Conservation (phyloP, 1,140 invertebrate genomes). For the Drosophila murphyi region DNA sequence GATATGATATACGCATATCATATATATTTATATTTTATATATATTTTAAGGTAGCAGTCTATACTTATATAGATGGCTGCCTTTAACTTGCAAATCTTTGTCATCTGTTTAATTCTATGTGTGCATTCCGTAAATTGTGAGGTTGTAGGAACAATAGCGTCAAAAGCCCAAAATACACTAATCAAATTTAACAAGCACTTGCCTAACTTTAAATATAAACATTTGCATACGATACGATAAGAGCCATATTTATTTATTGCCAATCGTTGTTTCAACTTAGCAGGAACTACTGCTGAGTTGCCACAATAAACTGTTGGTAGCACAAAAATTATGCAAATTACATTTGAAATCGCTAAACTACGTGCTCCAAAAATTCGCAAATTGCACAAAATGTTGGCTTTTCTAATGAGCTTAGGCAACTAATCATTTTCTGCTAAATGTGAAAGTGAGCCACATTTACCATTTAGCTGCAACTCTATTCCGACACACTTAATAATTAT, state of each 20-base stretch:
- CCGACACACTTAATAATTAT: not conserved
- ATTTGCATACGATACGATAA: constrained; percentile 1
- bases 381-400: not conserved
- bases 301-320: not conserved
- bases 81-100: not conserved
- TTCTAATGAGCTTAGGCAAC: not conserved
- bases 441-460: not conserved
- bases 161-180: not conserved
- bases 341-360: not conserved
- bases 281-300: not conserved
- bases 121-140: not conserved
- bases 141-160: constrained; percentile 5
- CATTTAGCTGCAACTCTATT: not conserved
- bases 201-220: constrained; percentile 1
- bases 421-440: not conserved
- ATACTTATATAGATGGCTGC: not conserved
- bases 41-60: not conserved
- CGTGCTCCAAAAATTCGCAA: constrained; percentile 1
- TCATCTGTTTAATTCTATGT: not conserved
- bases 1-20: not conserved
- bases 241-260: not conserved
- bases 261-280: not conserved
- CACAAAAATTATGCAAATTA: not conserved
- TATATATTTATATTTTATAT: not conserved
- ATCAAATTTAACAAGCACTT: not conserved